Evolutionary conservation across 2,888 invertebrate genomes (phyloP), one percentile per base, ranked within the genome.

Genomic region (Diachrysia chrysitis): DNA sequence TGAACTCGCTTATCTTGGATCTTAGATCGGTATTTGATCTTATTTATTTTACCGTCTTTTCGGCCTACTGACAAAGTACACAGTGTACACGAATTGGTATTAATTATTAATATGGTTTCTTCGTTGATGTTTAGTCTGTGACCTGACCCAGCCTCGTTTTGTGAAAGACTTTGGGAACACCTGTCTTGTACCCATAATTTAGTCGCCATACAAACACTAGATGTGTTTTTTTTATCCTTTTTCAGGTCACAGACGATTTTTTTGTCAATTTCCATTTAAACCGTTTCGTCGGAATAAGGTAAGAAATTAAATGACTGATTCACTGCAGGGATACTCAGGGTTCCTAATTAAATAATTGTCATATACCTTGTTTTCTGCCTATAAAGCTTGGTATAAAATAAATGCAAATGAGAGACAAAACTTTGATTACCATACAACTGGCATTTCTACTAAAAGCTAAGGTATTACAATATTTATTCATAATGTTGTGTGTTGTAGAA

Each of bases 21-120:
- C 74, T 42, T 9, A 53, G 75, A 78, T 78, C 75, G 58, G 75
- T 74, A 74, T 68, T 73, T 53, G 55, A 69, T 74, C 46, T 63
- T 63, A 46, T 60, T 37, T 54, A 63, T 73, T 53, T 25, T 5
- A 42, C 21, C 21, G 14, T 25, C 42, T 54, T 19, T 16, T 48
- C 35, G 59, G 61, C 61, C 7, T 23, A 10, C 48, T 23, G 61
- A 73, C 57, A 51, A 57, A 16, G 4, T 42, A 19, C 9, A 17
- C 10, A 12, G 19, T 51, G 48, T 51, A 21, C 42, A n/a, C n/a
- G 42, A 6, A 6, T 32, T 4, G 37, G 14, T 37, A 37, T 37
- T 37, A 14, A 37, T 37, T 37, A 37, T 37, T 37, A 16, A 37
- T 16, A 37, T 14, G 16, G 2, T 37, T 37, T 14, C 16, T 14